A percentile compares a stretch with the other conserved stretches of the same genome.
Conservation (phyloP, 2,113 vertebrate genomes). For the Donacobius atricapilla region DNA sequence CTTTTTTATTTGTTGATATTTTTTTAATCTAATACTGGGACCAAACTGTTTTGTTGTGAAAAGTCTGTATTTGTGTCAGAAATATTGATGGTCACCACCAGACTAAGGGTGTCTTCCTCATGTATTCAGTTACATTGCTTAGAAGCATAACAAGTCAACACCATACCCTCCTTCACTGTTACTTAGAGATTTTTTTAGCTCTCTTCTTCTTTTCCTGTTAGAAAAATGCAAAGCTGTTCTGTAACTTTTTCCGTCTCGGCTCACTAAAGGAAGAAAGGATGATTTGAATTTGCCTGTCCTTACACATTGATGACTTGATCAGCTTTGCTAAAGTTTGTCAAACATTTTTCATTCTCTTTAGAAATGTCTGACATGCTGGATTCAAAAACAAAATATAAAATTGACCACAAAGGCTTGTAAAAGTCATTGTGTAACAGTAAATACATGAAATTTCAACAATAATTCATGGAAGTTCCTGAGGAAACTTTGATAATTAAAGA, state of each 20-base stretch:
- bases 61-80: constrained; percentile 41
- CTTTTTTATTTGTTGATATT: constrained; percentile 57
- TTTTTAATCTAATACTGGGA: constrained; percentile 43
- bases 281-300: neutral
- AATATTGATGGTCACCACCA: constrained; percentile 47
- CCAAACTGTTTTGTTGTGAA: constrained; percentile 9
- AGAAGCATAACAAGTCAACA: constrained; percentile 32
- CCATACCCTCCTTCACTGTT: neutral
- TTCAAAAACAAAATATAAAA: neutral
- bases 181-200: constrained; percentile 10
- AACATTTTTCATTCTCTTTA: neutral
- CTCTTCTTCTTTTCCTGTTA: neutral
- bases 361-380: neutral
- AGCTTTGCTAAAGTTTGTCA: neutral
- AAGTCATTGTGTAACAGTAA: neutral
- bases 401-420: neutral
- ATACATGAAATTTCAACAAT: neutral
- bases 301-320: neutral
- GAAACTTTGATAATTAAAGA: neutral
- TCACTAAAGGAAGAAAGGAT: neutral
- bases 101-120: constrained; percentile 18
- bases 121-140: constrained; percentile 57
- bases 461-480: neutral
- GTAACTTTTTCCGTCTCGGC: neutral
- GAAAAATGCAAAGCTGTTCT: neutral